Evolutionary conservation across 2,888 invertebrate species (phyloP), one percentile per base, ranked within the genome.

Genomic region (Pteria penguin): DNA sequence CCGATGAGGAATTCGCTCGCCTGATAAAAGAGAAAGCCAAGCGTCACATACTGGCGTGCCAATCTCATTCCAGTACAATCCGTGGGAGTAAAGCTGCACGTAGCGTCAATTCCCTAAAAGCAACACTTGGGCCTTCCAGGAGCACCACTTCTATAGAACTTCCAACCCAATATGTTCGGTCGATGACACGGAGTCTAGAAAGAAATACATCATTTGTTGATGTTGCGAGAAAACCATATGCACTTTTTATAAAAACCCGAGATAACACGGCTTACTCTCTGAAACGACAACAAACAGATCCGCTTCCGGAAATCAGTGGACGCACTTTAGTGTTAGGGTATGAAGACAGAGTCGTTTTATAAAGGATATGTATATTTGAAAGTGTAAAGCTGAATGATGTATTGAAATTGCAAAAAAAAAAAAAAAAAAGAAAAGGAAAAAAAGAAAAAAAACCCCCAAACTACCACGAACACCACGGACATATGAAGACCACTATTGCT

Each of bases 1-100:
- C 75, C 32, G 32, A 60, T 8, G 32, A 24, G 11, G 81, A 81
- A 0, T 76, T 77, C 33, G 74, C 80, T 32, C 76, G 80, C 63
- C 68, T 75, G 58, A 70, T 84, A 11, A 78, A 82, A 60, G 76
- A 78, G 55, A 80, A 79, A 36, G 84, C 84, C 0, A 75, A 80
- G 24, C 66, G 77, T 22, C 84, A 84, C 61, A 84, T 84, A 26
- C 69, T 81, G 24, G 79, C 84, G 2, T 81, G 81, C 55, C 84
- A 84, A 60, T 75, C 75, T 4, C 70, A 80, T 1, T 80, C 82
- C 2, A 82, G 77, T 75, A 74, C 81, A 3, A 77, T 79, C 45
- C 31, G 84, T 26, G 80, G 83, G 26, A 83, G 84, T 55, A 66
- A 76, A 45, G 84, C 83, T n/a, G 75, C 75, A 14, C 72, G 72